These are phyloP conservation scores for Cheilosia variabilis DNA, from an alignment of 2,888 invertebrate species.

Conservation along the genomic window DNA sequence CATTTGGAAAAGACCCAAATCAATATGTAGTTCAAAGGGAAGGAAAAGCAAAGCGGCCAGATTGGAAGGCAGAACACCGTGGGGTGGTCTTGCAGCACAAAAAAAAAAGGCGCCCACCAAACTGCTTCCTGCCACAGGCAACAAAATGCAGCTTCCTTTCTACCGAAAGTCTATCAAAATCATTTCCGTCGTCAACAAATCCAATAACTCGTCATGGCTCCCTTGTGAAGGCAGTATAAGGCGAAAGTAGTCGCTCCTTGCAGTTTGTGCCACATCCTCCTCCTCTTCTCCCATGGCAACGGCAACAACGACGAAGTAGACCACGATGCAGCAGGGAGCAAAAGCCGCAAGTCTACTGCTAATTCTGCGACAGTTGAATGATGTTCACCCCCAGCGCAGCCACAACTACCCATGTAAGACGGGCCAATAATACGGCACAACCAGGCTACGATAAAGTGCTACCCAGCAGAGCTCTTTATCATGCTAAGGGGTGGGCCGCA, in stretches of 20 bases:
- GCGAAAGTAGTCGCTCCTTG: slow-evolving; percentile 20
- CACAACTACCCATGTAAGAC: slow-evolving; percentile 59
- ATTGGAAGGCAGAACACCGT: slow-evolving; percentile 29
- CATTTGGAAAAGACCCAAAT: slow-evolving; percentile 61
- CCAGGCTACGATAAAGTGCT: slow-evolving; percentile 39
- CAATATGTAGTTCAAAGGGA: slow-evolving; percentile 56
- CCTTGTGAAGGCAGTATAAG: slow-evolving; percentile 45
- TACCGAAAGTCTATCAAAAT: slow-evolving; percentile 73
- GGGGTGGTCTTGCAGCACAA: slow-evolving; percentile 15
- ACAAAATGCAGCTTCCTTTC: slow-evolving; percentile 63
- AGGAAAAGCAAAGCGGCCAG: slow-evolving; percentile 3
- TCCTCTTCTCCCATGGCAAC: slow-evolving; percentile 1
- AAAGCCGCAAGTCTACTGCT: slow-evolving; percentile 74
- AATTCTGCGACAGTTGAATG: slow-evolving; percentile 74
- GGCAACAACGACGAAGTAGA: background rate
- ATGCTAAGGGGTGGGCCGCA: slow-evolving; percentile 31
- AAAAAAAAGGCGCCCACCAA: slow-evolving; percentile 23
- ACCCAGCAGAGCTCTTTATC: slow-evolving; percentile 46
- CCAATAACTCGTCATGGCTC: slow-evolving; percentile 73
- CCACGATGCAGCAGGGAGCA: slow-evolving; percentile 51
- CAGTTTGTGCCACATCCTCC: slow-evolving; percentile 35
- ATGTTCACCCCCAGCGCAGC: slow-evolving; percentile 55
- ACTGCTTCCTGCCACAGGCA: slow-evolving; percentile 68
- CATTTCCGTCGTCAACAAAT: slow-evolving; percentile 76
- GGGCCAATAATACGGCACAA: slow-evolving; percentile 62